Evolutionary conservation across 2,113 vertebrate species (phyloP).

Genomic region (Lontra canadensis): DNA sequence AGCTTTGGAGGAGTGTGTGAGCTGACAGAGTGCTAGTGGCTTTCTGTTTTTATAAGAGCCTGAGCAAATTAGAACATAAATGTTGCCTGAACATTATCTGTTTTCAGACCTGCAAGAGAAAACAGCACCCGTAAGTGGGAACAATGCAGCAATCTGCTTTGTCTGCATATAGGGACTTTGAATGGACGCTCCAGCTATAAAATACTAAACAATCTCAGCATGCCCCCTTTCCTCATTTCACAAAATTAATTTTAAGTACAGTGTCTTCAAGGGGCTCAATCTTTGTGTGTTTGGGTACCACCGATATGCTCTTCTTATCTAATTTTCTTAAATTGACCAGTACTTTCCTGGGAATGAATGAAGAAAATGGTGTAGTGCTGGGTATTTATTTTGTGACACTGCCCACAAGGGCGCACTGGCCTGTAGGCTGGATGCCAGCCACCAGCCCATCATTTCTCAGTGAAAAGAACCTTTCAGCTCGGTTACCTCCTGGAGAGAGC

Average conservation of each 20-base stretch:
- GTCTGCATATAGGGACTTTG: conserved; percentile 59
- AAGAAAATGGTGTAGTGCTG: conserved; percentile 57
- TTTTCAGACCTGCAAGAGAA: conserved; percentile 48
- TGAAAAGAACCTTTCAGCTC: conserved; percentile 88
- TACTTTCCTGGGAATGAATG: conserved; percentile 58
- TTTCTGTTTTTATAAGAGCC: neutral
- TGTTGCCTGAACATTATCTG: conserved; percentile 49
- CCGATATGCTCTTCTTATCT: neutral
- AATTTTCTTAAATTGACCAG: conserved; percentile 48
- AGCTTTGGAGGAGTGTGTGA: neutral
- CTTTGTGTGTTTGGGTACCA: neutral
- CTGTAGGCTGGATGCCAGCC: conserved; percentile 74
- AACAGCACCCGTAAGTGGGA: conserved; percentile 57
- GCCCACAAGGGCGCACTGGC: conserved; percentile 71
- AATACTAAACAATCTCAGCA: conserved; percentile 16
- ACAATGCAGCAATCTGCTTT: conserved; percentile 68
- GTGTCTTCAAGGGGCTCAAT: neutral
- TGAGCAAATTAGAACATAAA: neutral
- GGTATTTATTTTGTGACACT: conserved; percentile 79
- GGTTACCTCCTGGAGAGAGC: conserved; percentile 87
- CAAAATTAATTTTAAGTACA: conserved; percentile 33
- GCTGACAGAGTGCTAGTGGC: neutral
- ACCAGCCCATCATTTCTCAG: conserved; percentile 83
- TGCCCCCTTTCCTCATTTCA: neutral
- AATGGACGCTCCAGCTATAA: conserved; percentile 22